Evolutionary conservation across 2,888 invertebrate genomes (phyloP).

Genomic region (Allophyes oxyacanthae): DNA sequence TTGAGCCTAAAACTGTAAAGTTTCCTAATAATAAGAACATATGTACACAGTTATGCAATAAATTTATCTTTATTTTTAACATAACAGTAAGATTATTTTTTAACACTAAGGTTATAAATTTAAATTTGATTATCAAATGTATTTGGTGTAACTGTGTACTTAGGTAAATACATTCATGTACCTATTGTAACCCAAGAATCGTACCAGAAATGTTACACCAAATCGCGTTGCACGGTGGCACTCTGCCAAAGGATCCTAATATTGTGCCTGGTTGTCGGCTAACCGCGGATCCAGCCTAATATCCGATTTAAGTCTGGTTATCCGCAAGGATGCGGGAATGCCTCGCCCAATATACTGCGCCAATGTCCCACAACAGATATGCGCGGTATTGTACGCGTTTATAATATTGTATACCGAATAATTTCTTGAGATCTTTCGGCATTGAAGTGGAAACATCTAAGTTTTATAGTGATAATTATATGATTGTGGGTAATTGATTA

Average conservation of each 20-base stretch:
- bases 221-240: constrained; percentile 45
- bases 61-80: no score
- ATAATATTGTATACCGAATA: not conserved
- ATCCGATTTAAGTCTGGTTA: constrained; percentile 60
- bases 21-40: no score
- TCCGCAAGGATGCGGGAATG: constrained; percentile 32
- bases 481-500: no score
- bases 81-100: no score
- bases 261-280: constrained; percentile 46
- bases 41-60: no score
- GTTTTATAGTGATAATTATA: no score
- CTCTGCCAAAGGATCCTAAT: constrained; percentile 59
- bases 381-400: not conserved
- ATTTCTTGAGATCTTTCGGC: no score
- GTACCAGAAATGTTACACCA: constrained; percentile 20
- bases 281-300: constrained; percentile 56
- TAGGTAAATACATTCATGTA: not conserved
- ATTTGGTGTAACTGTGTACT: no score
- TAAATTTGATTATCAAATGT: no score
- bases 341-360: constrained; percentile 21
- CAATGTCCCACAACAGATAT: constrained; percentile 1
- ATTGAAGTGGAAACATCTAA: no score
- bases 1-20: no score
- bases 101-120: no score
- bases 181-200: constrained; percentile 5